These are phyloP conservation scores for Platyura marginata DNA, from an alignment of 1,140 invertebrate species.

Conservation along the genomic window DNA sequence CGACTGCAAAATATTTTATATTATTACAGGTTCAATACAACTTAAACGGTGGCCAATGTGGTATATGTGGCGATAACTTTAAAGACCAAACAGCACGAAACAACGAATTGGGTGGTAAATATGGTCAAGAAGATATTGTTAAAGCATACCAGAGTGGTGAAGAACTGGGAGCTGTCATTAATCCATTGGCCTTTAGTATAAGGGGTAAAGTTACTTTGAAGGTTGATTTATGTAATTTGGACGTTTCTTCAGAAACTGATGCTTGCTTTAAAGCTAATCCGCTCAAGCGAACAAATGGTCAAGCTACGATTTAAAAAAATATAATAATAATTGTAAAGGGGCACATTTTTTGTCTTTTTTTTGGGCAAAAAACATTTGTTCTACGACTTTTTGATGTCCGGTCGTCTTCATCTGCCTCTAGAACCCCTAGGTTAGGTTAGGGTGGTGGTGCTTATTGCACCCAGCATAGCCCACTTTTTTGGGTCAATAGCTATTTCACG, in stretches of 20 bases:
- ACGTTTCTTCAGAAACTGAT: conserved; percentile 11
- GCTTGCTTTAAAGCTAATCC: conserved; percentile 17
- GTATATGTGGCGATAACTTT: conserved; percentile 32
- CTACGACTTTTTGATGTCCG: too few relatives aligned
- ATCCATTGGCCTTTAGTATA: conserved; percentile 27
- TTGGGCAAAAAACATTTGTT: too few relatives aligned
- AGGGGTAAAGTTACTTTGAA: conserved; percentile 31
- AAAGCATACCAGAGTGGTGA: conserved; percentile 16
- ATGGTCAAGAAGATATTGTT: conserved; percentile 30
- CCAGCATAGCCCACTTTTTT: too few relatives aligned
- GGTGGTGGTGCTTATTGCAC: too few relatives aligned
- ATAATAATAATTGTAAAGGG: too few relatives aligned
- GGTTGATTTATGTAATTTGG: conserved; percentile 29
- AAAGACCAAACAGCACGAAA: conserved; percentile 25
- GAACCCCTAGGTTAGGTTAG: too few relatives aligned
- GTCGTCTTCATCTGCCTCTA: too few relatives aligned
- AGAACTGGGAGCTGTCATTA: conserved; percentile 17
- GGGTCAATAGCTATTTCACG: too few relatives aligned
- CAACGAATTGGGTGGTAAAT: conserved; percentile 35
- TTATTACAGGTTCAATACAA: conserved; percentile 18
- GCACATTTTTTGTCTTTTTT: too few relatives aligned
- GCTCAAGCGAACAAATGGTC: too few relatives aligned
- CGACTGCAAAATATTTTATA: too few relatives aligned
- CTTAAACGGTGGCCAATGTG: conserved; percentile 28
- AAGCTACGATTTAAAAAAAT: too few relatives aligned